These are phyloP conservation scores for Xiphophorus hellerii DNA, from an alignment of 2,113 vertebrate genomes.

Conservation along the genomic window DNA sequence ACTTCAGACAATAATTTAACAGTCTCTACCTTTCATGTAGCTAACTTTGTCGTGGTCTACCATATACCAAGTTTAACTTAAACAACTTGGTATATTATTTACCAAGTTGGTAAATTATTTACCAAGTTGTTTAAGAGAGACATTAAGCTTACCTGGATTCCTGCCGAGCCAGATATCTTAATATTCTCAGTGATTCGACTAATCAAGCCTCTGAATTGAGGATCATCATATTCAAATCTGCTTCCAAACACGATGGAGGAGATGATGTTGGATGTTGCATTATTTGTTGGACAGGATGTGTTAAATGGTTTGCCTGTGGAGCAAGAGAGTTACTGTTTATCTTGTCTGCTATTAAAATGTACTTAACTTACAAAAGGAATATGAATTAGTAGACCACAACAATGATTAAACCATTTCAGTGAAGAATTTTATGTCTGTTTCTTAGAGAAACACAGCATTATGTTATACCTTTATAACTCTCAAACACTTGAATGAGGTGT, in stretches of 20 bases:
- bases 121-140: background rate
- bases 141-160: constrained; percentile 52
- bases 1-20: too few relatives aligned
- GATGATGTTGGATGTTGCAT: constrained; percentile 78
- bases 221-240: constrained; percentile 77
- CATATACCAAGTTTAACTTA: too few relatives aligned
- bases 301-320: constrained; percentile 72
- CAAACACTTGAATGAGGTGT: constrained; percentile 41
- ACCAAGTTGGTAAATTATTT: background rate
- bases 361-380: too few relatives aligned
- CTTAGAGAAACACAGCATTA: background rate
- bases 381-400: background rate
- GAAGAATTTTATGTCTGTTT: background rate
- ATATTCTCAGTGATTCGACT: constrained; percentile 50
- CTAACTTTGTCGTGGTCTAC: too few relatives aligned
- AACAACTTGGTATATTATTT: too few relatives aligned
- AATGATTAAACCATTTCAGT: background rate
- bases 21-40: too few relatives aligned
- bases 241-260: constrained; percentile 76
- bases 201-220: constrained; percentile 62
- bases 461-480: constrained; percentile 43
- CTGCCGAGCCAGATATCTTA: constrained; percentile 36
- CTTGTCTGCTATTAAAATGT: background rate
- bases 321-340: background rate
- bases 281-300: constrained; percentile 48